phyloP scores from a whole-genome alignment of 2,888 invertebrate genomes.

The Hirtodrosophila alboralis region DNA sequence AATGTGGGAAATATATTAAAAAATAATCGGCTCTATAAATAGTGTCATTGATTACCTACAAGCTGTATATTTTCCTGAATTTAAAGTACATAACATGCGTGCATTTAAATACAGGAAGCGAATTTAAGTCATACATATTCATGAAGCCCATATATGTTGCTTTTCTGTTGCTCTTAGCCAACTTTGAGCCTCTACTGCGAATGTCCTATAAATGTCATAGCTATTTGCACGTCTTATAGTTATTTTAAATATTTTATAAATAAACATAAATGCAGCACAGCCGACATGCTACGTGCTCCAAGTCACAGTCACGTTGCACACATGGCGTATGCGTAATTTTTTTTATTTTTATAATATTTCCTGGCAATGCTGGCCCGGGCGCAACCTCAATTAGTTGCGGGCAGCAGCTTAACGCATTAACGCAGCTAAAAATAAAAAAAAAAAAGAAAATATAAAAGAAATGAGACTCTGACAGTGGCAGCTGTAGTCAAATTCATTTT shows the following conservation, averaged over 20 bases:
- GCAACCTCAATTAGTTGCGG: slow-evolving; percentile 47
- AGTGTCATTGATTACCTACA: too few relatives aligned
- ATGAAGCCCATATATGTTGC: slow-evolving; percentile 15
- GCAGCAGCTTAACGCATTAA: slow-evolving; percentile 27
- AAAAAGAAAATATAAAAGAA: background rate
- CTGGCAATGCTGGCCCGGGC: slow-evolving; percentile 9
- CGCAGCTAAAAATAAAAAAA: slow-evolving; percentile 12
- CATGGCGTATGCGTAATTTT: slow-evolving; percentile 51
- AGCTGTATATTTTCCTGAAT: too few relatives aligned
- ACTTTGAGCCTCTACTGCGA: background rate
- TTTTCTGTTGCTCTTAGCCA: background rate
- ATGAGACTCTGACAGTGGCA: slow-evolving; percentile 1
- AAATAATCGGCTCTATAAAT: background rate
- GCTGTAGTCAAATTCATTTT: slow-evolving; percentile 23
- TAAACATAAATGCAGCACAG: slow-evolving; percentile 62
- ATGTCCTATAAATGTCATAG: slow-evolving; percentile 55
- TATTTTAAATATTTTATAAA: slow-evolving; percentile 75
- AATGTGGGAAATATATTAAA: too few relatives aligned
- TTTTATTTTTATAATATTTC: slow-evolving; percentile 37
- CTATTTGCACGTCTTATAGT: slow-evolving; percentile 72
- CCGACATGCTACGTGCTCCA: slow-evolving; percentile 48
- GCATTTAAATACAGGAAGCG: slow-evolving; percentile 14
- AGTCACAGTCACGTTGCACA: slow-evolving; percentile 51
- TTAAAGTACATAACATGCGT: slow-evolving; percentile 5
- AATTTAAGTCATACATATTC: slow-evolving; percentile 35